Conservation (phyloP, 2,797 vertebrate species). For the Xyrichtys novacula region DNA sequence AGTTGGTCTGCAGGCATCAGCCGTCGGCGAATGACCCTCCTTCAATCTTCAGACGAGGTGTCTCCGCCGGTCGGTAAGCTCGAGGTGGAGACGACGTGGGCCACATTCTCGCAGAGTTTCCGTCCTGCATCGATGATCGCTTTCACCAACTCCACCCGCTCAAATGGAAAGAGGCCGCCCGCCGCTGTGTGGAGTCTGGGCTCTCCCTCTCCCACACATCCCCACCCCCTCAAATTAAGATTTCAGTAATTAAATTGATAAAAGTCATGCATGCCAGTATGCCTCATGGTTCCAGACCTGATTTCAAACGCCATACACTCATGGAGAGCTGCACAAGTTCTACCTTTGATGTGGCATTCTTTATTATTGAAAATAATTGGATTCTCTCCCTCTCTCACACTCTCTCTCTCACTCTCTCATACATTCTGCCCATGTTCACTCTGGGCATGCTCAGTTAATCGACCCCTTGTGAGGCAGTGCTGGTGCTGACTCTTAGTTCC, state of each 20-base stretch:
- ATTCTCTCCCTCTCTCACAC: conserved; percentile 64
- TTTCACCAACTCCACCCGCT: conserved; percentile 65
- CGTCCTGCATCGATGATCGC: conserved; percentile 67
- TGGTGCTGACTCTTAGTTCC: conserved; percentile 40
- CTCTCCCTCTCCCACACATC: conserved; percentile 54
- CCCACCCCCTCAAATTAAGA: conserved; percentile 83
- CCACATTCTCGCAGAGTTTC: conserved; percentile 61
- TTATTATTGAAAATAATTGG: conserved; percentile 87
- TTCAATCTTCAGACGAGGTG: conserved; percentile 64
- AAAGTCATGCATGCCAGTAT: conserved; percentile 81
- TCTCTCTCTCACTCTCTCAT: conserved; percentile 30
- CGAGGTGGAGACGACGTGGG: conserved; percentile 61
- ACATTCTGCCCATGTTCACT: conserved; percentile 56
- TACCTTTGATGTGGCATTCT: conserved; percentile 87
- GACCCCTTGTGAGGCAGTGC: conserved; percentile 51
- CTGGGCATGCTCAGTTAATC: conserved; percentile 79
- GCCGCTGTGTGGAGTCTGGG: conserved; percentile 56
- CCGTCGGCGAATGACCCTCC: conserved; percentile 68
- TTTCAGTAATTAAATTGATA: conserved; percentile 88
- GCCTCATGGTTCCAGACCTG: conserved; percentile 82
- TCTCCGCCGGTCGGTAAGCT: conserved; percentile 57
- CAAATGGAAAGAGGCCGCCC: conserved; percentile 42
- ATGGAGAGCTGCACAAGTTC: conserved; percentile 76
- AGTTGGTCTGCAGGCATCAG: conserved; percentile 63
- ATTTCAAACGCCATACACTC: conserved; percentile 79